Base-by-base conservation (phyloP, 1,140 invertebrate species). In the Oreohelix idahoensis region DNA sequence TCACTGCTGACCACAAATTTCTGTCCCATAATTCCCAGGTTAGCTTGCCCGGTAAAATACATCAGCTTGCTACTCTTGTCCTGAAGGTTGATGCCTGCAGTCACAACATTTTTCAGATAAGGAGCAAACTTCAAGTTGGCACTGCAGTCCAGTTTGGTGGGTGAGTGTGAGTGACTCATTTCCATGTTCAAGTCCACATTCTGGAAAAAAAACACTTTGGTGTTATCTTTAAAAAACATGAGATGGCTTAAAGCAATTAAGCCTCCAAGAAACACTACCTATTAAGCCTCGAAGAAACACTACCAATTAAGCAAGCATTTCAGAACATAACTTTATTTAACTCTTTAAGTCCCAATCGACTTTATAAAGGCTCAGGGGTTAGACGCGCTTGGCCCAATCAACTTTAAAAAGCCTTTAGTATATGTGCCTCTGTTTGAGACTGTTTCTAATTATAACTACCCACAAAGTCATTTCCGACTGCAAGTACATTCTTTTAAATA, bases 141-240 rank as follows among this genome's bases (percentile, higher is more conserved):
- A 39, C n/a, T 69, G 17, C 10, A 66, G n/a, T 58, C 36, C 15
- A 79, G 32, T 20, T 69, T 66, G 20, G 10, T 26, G 20, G 51
- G 23, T 26, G 32, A 23, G 26, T 79, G 77, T 23, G 32, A 49
- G 36, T 79, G 77, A 23, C 42, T n/a, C 26, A 69, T 53, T 69
- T 79, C 15, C 58, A 79, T 32, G 36, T 36, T n/a, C 4, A 49
- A 1, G 51, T 79, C 63, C 20, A 58, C 23, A 35, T 79, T 69
- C 77, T 79, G 49, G 32, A n/a, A 77, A 74, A 13, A 2, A 74
- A 42, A 74, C 29, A 66, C 32, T 45, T 45, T n/a, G n/a, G n/a
- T n/a, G n/a, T n/a, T 15, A 45, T 45, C 42, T 66, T 73, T 73
- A 42, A 38, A 42, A n/a, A 2, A n/a, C 5, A 10, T 23, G 53